Base-by-base conservation (phyloP, 2,113 vertebrate species). In the Myocastor coypus region DNA sequence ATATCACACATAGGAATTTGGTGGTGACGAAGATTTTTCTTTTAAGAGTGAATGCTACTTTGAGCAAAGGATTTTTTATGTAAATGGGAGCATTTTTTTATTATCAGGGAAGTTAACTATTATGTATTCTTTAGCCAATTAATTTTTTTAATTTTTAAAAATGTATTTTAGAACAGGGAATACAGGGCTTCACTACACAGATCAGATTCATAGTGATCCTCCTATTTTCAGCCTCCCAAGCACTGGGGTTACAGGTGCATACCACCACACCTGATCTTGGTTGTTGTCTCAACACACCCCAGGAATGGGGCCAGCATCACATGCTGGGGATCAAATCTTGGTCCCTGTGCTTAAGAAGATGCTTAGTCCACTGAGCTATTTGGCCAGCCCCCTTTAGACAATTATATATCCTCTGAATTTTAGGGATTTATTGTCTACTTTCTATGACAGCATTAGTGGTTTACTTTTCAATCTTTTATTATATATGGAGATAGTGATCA, bases 381-480 rank as follows among this genome's bases (percentile, higher is more conserved):
- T 55, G 12, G 52, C 52, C 52, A 55, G 52, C 13, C 52, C 52
- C 52, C 52, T 55, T 13, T 55, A 55, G 46, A 13, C 83, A 64
- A 16, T 84, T 91, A 66, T n/a, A 37, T 32, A 50, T n/a, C 17
- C 14, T 80, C 22, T 86, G 87, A 83, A 57, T 89, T 83, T 50
- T 7, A 91, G 59, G 32, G 40, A 61, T n/a, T 1, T 83, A 11
- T 55, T 87, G 78, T 11, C 59, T 2, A 5, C 90, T 94, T 91
- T 89, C 81, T 95, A 34, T 83, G 63, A 73, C 24, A 40, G 34
- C 30, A 0, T 83, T 92, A 17, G 37, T 66, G 37, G 55, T 85
- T 93, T 93, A n/a, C 55, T 64, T 87, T 87, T 42, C 77, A 52
- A 87, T 94, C n/a, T 59, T 91, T 93, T 81, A 57, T 80, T 91